Percentiles rank a stretch among this genome's conserved stretches.
These are phyloP conservation scores for Oxyruncus cristatus DNA, from an alignment of 2,113 vertebrate genomes.

Conservation along the genomic window DNA sequence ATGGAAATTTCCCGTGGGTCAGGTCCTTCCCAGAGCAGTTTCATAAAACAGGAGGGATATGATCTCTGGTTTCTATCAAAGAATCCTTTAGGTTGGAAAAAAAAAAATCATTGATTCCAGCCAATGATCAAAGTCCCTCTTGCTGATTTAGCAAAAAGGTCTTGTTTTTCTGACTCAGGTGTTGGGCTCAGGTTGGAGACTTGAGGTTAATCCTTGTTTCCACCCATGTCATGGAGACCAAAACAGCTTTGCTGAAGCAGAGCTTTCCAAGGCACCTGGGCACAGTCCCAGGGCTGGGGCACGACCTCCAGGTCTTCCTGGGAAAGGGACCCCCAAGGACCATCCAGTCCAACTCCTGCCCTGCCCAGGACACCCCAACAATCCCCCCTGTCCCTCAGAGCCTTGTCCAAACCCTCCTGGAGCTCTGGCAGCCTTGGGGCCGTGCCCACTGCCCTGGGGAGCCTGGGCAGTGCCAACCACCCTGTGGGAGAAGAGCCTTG, in stretches of 20 bases:
- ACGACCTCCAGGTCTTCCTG: neutral
- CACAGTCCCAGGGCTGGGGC: rapidly evolving
- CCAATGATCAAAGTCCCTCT: rapidly evolving
- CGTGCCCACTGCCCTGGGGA: neutral
- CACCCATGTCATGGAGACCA: rapidly evolving
- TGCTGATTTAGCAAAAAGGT: too few relatives aligned
- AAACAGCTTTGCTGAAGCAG: neutral
- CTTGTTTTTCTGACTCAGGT: neutral
- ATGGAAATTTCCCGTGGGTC: neutral
- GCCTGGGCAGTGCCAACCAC: too few relatives aligned
- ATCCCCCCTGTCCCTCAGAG: too few relatives aligned
- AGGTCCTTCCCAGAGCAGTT: neutral
- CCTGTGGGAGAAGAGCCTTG: neutral
- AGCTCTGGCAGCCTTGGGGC: neutral
- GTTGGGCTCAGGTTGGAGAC: neutral
- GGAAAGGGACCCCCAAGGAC: neutral
- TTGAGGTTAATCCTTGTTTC: neutral
- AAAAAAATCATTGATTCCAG: rapidly evolving
- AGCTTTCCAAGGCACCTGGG: neutral
- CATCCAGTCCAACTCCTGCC: neutral
- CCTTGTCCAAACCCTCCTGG: neutral
- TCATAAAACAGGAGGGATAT: rapidly evolving
- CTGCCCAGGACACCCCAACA: neutral
- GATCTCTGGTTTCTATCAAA: neutral
- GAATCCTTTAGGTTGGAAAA: neutral